Evolutionary conservation across 2,888 invertebrate species (phyloP).

Genomic region (Caenorhabditis wallacei): DNA sequence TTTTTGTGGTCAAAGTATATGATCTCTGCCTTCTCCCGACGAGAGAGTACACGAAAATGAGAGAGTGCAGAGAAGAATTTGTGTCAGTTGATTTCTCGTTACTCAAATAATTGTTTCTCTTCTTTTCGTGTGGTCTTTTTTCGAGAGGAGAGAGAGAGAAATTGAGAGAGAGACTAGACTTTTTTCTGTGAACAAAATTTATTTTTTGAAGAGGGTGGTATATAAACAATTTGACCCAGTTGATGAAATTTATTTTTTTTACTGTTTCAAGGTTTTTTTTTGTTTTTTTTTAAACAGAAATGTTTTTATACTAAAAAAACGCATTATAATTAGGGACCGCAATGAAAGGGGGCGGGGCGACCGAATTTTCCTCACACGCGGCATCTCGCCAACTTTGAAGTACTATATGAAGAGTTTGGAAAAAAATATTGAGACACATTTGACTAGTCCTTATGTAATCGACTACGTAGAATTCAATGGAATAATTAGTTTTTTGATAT

Average conservation of each 20-base stretch:
- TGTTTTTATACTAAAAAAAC: not conserved
- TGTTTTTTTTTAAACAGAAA: too few relatives aligned
- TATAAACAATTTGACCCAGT: not conserved
- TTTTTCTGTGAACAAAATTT: too few relatives aligned
- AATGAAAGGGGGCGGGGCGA: too few relatives aligned
- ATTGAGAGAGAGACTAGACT: too few relatives aligned
- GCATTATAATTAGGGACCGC: too few relatives aligned
- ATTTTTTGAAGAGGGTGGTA: not conserved
- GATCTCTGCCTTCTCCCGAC: not conserved
- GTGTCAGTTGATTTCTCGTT: slow-evolving; percentile 10
- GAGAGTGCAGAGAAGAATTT: slow-evolving; percentile 35
- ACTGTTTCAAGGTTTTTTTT: not conserved
- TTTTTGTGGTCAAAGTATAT: slow-evolving; percentile 16
- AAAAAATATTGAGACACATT: too few relatives aligned
- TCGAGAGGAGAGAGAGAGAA: not conserved
- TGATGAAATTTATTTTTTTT: not conserved
- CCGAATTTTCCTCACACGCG: too few relatives aligned
- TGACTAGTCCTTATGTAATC: too few relatives aligned
- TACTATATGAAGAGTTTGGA: too few relatives aligned
- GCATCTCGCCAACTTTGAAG: too few relatives aligned
- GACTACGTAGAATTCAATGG: too few relatives aligned
- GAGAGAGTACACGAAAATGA: not conserved
- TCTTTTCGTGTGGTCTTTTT: not conserved
- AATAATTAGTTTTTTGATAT: too few relatives aligned
- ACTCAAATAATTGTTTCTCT: slow-evolving; percentile 6